Base-by-base conservation (phyloP, 2,113 vertebrate species). In the Labeo catla region DNA sequence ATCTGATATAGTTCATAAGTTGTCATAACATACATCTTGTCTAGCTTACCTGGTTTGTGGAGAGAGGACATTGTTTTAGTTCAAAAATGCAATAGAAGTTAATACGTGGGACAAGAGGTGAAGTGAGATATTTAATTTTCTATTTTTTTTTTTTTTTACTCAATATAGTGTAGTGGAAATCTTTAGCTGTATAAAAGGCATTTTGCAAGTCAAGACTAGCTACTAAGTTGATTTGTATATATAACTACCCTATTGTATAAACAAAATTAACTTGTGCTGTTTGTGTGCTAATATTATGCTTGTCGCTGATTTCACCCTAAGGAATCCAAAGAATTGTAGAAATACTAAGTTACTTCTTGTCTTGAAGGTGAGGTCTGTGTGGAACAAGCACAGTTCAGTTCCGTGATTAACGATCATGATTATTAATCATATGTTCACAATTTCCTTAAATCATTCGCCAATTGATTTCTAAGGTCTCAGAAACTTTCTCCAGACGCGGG, bases 361-460 rank as follows among this genome's bases (percentile, higher is more conserved):
- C 68, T 4, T 66, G 15, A 49, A n/a, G 21, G 50, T 34, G 28
- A 83, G 66, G 21, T 59, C 43, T 73, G 34, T 28, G 34, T 28
- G 50, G 21, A 84, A 74, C 49, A 39, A 70, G 84, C 59, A 76
- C 76, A 50, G 39, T 45, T 78, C 73, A 21, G 54, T 87, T 79
- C 5, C 15, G 19, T 47, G 57, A 89, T 87, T 84, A 85, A 81
- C 80, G 50, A 43, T 45, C 54, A 83, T 87, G 76, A 49, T 52
- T 83, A 87, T 86, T 83, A 87, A 85, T 89, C 36, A 86, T 83
- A 86, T 82, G 61, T 66, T 52, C 81, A 45, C 45, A 83, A 85
- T 83, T 88, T 39, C 68, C 45, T 87, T 83, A 85, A 57, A 85
- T 83, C 36, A 81, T 84, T 80, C 34, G 65, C 72, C 73, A 84